phyloP scores from a whole-genome alignment of 2,113 vertebrate genomes.

The Bagarius yarrelli region DNA sequence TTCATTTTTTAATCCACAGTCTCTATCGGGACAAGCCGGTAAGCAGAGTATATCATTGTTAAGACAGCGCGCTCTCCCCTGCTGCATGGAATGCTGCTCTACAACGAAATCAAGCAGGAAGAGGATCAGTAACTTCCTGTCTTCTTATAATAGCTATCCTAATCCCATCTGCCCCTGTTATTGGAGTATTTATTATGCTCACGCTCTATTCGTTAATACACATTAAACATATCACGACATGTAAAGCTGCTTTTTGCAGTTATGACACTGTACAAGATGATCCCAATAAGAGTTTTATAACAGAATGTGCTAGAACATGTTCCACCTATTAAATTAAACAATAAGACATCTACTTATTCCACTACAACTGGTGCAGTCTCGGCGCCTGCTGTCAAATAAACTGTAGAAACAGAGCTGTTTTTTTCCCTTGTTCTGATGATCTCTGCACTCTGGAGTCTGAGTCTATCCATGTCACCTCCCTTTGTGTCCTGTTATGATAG shows the following conservation, averaged over 20 bases:
- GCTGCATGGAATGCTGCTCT: conserved; percentile 24
- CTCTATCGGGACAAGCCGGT: too few species aligned
- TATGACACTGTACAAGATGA: not conserved
- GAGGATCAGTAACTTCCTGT: conserved; percentile 39
- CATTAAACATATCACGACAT: not conserved
- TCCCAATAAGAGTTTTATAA: not conserved
- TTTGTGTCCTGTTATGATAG: not conserved
- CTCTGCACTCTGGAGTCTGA: not conserved
- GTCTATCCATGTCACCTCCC: not conserved
- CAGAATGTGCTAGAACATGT: not conserved
- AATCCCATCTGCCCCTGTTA: conserved; percentile 14
- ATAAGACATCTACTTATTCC: too few species aligned
- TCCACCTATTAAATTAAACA: too few species aligned
- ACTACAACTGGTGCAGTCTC: too few species aligned
- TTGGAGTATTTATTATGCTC: not conserved
- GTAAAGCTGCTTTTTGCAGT: not conserved
- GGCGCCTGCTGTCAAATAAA: too few species aligned
- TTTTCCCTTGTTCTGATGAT: not conserved
- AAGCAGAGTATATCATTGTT: not conserved
- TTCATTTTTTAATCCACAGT: too few species aligned
- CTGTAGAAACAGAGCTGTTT: too few species aligned
- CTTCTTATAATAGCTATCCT: conserved; percentile 15
- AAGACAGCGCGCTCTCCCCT: not conserved
- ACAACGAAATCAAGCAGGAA: conserved; percentile 29
- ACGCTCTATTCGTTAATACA: not conserved